Conservation (phyloP, 2,797 vertebrate species). For the Sebastes cheni region DNA sequence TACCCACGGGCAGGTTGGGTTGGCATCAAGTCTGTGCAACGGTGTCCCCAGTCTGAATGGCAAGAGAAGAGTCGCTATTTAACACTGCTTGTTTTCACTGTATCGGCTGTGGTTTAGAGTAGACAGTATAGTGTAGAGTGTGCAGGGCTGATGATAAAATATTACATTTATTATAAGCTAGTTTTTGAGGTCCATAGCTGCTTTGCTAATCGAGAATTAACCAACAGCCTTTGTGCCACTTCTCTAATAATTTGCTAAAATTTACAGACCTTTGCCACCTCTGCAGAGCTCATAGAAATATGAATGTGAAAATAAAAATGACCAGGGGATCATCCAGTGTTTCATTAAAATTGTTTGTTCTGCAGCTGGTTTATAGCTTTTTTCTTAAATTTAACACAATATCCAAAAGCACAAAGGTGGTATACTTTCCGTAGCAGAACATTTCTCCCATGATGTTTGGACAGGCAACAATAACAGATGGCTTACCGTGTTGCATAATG, state of each 20-base stretch:
- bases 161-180: not conserved
- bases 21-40: slow-evolving; percentile 45
- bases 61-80: slow-evolving; percentile 35
- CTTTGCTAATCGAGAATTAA: not conserved
- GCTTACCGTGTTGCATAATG: slow-evolving; percentile 52
- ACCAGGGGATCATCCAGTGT: not conserved
- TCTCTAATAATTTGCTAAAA: not conserved
- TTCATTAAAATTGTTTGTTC: not conserved
- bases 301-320: not conserved
- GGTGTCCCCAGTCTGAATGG: slow-evolving; percentile 36
- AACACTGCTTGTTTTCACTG: slow-evolving; percentile 22
- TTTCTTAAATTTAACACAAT: not conserved
- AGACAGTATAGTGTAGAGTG: not conserved
- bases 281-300: not conserved
- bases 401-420: not conserved
- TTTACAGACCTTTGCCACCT: not conserved
- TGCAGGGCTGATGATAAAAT: slow-evolving; percentile 1
- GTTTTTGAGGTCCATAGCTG: not conserved
- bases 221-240: not conserved
- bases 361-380: not conserved
- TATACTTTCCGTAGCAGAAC: not conserved
- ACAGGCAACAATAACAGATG: slow-evolving; percentile 54
- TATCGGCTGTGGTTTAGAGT: slow-evolving; percentile 11
- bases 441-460: slow-evolving; percentile 31
- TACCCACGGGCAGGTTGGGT: slow-evolving; percentile 57